These are phyloP conservation scores for Eucidaris tribuloides DNA, from an alignment of 35 echinoderm and acorn worm species.

Conservation along the genomic window DNA sequence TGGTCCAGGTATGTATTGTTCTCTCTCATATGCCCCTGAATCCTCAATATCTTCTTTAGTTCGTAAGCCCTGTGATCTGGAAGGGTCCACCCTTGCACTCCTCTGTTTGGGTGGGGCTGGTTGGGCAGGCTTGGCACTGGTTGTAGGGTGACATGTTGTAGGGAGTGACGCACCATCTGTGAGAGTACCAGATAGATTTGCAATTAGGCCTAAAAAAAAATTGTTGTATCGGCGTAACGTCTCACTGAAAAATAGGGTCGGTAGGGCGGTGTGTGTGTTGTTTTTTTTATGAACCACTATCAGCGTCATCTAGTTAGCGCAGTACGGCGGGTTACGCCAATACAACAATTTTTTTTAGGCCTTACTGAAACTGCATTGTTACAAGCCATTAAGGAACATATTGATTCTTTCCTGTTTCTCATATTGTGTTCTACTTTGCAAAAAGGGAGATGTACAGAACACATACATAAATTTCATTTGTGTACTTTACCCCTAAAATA, in stretches of 20 bases:
- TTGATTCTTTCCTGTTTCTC: no score
- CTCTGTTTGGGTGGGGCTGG: constrained; percentile 26
- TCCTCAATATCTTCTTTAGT: constrained; percentile 78
- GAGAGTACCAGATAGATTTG: neutral
- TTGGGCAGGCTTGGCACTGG: constrained; percentile 42
- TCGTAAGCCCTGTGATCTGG: constrained; percentile 29
- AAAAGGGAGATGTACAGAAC: neutral
- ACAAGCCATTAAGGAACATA: neutral
- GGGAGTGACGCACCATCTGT: constrained; percentile 73
- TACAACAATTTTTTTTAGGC: no score
- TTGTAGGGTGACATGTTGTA: constrained; percentile 77
- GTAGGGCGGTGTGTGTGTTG: neutral
- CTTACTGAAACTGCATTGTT: neutral
- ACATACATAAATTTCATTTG: neutral
- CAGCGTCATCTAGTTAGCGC: neutral
- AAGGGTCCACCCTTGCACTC: constrained; percentile 35
- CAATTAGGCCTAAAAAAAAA: no score
- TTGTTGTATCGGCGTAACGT: neutral
- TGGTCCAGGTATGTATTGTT: constrained; percentile 68
- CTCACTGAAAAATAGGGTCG: neutral
- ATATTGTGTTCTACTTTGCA: neutral
- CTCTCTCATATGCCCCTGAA: constrained; percentile 85
- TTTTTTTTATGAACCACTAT: neutral
- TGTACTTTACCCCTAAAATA: neutral
- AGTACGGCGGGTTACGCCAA: neutral